phyloP scores from a whole-genome alignment of 2,888 invertebrate genomes.

The Stramonita haemastoma region DNA sequence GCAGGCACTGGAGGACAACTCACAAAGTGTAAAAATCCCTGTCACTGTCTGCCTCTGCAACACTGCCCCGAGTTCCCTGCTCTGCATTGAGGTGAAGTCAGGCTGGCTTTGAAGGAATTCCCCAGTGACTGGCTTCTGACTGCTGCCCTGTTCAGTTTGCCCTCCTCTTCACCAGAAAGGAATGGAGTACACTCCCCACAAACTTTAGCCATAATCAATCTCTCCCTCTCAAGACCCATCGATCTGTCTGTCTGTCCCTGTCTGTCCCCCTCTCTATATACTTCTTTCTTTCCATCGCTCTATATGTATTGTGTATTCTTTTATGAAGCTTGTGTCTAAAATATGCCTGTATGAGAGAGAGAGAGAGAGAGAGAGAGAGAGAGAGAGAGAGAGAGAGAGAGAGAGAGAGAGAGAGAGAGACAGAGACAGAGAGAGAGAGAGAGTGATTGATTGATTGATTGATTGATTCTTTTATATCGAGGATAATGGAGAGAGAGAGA shows the following conservation, averaged over 20 bases:
- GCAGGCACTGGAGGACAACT: conserved; percentile 32
- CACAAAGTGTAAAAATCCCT: conserved; percentile 43
- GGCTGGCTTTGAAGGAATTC: conserved; percentile 33
- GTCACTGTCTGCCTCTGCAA: conserved; percentile 9
- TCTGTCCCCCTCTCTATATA: too few species aligned
- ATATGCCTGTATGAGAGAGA: neutral
- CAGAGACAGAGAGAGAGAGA: conserved; percentile 24
- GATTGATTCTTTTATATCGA: too few species aligned
- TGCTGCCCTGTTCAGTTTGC: too few species aligned
- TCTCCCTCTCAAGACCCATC: too few species aligned
- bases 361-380: conserved; percentile 3
- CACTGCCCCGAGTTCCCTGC: neutral
- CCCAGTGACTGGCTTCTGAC: conserved; percentile 33
- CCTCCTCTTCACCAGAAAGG: too few species aligned
- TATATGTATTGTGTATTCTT: too few species aligned
- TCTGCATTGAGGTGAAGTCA: too few species aligned
- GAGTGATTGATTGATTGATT: conserved; percentile 14
- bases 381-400: neutral
- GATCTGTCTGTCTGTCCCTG: too few species aligned
- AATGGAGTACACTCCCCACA: too few species aligned
- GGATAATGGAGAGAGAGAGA: conserved; percentile 23
- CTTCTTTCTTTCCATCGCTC: too few species aligned
- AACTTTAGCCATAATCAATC: too few species aligned
- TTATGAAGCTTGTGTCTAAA: too few species aligned
- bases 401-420: neutral